Evolutionary conservation across 1,140 invertebrate genomes (phyloP), one percentile per base, ranked within the genome.

Genomic region (Eciton burchellii): DNA sequence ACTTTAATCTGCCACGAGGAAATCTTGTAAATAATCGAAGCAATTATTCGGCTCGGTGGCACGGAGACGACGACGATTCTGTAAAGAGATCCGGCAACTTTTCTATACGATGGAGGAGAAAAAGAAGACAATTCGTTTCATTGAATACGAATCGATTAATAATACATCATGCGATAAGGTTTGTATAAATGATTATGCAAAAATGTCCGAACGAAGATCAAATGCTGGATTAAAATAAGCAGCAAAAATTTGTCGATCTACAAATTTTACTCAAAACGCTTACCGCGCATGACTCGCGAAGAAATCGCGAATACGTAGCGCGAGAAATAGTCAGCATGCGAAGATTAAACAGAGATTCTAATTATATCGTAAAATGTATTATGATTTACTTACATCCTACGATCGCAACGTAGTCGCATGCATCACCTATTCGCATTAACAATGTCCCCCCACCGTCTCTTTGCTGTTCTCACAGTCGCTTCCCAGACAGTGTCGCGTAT

Each of bases 1-100:
- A 24, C 84, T 88, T 88, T 79, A 84, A 84, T 87, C 85, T 52
- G 49, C 56, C 54, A 41, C 52, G 65, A 41, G 82, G 74, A 84
- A 81, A 87, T 87, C 86, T 86, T 81, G 84, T 87, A 87, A 87
- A 87, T 87, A 87, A 87, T 86, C 81, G 84, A 70, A 83, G 84
- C 81, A 86, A 87, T 87, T 87, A 87, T 86, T 41, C 81, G 47
- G 43, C 62, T 84, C 66, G 84, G 6, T 57, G 70, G 49, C 41
- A 29, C 60, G 24, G 43, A 16, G 81, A 60, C 16, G 66, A 24
- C 41, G 71, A 52, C 43, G 72, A 77, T 68, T n/a, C 12, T 54
- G 74, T 16, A 70, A 57, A 84, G 68, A 35, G 26, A 47, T n/a
- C 19, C 29, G 21, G 47, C 29, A 52, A 81, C 60, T 72, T 68